A percentile compares a stretch with the other conserved stretches of the same genome.
These are phyloP conservation scores for Amphimallon solstitiale DNA, from an alignment of 2,888 invertebrate species.

Conservation along the genomic window DNA sequence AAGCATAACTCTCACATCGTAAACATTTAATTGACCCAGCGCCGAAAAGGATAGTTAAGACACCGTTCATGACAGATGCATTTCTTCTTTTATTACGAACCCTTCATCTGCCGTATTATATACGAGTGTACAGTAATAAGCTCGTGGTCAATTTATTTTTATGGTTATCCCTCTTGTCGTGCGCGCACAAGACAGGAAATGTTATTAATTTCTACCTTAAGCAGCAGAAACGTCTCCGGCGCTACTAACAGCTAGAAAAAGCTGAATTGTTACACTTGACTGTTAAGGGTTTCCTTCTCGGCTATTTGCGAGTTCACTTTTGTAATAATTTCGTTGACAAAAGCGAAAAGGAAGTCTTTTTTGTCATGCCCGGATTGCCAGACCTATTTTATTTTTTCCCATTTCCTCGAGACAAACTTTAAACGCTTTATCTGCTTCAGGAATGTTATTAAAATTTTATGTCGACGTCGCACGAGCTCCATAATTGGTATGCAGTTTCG, in stretches of 20 bases:
- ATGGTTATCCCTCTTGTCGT: conserved; percentile 4
- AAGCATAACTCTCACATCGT: conserved; percentile 8
- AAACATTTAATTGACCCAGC: conserved; percentile 16
- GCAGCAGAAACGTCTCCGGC: not conserved
- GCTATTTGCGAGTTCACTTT: not conserved
- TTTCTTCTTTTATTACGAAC: not conserved
- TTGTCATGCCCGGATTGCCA: not conserved
- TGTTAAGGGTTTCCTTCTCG: not conserved
- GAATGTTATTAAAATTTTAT: conserved; percentile 24
- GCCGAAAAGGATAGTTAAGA: not conserved
- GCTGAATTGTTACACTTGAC: conserved; percentile 14
- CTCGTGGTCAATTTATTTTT: conserved; percentile 31
- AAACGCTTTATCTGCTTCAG: not conserved
- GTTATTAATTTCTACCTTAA: conserved; percentile 22
- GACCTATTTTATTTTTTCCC: not conserved
- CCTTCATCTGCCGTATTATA: conserved; percentile 10
- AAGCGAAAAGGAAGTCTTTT: conserved; percentile 2
- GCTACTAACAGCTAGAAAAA: not conserved
- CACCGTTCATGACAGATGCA: conserved; percentile 2
- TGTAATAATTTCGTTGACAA: not conserved
- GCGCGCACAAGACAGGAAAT: conserved; percentile 12
- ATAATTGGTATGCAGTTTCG: conserved; percentile 21
- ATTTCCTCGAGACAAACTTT: conserved; percentile 1
- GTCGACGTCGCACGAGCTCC: conserved; percentile 2
- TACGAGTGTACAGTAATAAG: conserved; percentile 15